These are phyloP conservation scores for Diploscapter pachys DNA, from an alignment of 1,140 invertebrate genomes.

Conservation along the genomic window DNA sequence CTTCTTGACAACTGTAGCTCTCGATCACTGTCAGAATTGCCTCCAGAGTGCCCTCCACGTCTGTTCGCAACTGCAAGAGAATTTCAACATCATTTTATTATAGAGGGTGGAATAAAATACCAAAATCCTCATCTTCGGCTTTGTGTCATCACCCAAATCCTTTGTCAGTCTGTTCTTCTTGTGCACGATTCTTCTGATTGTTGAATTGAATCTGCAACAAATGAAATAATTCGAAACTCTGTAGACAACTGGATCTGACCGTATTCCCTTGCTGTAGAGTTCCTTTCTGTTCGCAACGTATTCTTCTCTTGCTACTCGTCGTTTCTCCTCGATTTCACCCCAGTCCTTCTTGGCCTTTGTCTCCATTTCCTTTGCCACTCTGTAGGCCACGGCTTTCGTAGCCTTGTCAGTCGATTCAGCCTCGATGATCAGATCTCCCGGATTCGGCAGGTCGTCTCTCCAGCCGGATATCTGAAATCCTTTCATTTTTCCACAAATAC, in stretches of 20 bases:
- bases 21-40: constrained; percentile 86
- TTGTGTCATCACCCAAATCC: constrained; percentile 24
- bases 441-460: constrained; percentile 75
- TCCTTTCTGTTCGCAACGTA: constrained; percentile 57
- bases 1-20: constrained; percentile 74
- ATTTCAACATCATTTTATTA: no score
- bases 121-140: constrained; percentile 41
- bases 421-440: constrained; percentile 81
- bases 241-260: no score
- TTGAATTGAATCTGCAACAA: constrained; percentile 37
- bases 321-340: constrained; percentile 68
- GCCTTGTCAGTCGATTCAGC: constrained; percentile 75
- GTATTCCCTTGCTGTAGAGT: constrained; percentile 36
- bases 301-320: constrained; percentile 67
- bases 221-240: no score
- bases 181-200: constrained; percentile 39
- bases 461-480: constrained; percentile 67
- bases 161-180: constrained; percentile 36
- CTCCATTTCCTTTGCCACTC: constrained; percentile 65
- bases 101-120: neutral
- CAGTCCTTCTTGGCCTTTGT: constrained; percentile 71
- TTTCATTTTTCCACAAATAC: no score
- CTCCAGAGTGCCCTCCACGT: constrained; percentile 74
- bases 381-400: constrained; percentile 69
- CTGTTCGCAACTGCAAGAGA: constrained; percentile 63